A percentile compares a stretch with the other conserved stretches of the same genome.
These are phyloP conservation scores for Apolygus lucorum DNA, from an alignment of 1,140 invertebrate species.

Conservation along the genomic window DNA sequence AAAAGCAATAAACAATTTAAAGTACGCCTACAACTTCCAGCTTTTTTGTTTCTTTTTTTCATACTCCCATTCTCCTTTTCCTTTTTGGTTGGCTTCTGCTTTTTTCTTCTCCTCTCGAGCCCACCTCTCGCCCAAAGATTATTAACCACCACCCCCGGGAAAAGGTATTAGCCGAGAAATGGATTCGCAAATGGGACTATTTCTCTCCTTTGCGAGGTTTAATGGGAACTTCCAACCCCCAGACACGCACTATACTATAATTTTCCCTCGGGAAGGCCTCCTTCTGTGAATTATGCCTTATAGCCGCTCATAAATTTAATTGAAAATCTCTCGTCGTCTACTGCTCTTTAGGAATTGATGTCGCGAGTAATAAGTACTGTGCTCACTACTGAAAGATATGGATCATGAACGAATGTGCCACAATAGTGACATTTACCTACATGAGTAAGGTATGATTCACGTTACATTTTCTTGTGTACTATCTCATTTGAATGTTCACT, in stretches of 20 bases:
- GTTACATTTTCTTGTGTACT: no score
- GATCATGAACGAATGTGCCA: no score
- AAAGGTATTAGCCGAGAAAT: slow-evolving; percentile 7
- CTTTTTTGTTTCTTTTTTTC: neutral
- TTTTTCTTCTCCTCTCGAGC: neutral
- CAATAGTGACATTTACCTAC: no score
- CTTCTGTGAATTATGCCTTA: neutral
- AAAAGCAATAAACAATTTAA: slow-evolving; percentile 13
- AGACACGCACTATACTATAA: slow-evolving; percentile 6
- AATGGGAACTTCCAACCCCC: slow-evolving; percentile 1
- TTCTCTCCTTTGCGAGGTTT: neutral
- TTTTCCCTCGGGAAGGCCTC: neutral
- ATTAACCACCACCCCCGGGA: slow-evolving; percentile 2
- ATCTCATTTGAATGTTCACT: no score
- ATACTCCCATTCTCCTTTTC: neutral
- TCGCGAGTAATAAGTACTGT: no score
- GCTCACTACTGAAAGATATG: no score
- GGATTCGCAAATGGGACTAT: slow-evolving; percentile 12
- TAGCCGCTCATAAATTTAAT: neutral
- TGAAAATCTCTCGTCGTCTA: neutral
- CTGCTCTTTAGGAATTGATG: no score
- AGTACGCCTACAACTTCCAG: slow-evolving; percentile 4
- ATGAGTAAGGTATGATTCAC: no score
- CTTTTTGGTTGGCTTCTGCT: neutral
- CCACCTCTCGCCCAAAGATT: neutral